phyloP scores from a whole-genome alignment of 2,888 invertebrate genomes.

The Meganola albula region DNA sequence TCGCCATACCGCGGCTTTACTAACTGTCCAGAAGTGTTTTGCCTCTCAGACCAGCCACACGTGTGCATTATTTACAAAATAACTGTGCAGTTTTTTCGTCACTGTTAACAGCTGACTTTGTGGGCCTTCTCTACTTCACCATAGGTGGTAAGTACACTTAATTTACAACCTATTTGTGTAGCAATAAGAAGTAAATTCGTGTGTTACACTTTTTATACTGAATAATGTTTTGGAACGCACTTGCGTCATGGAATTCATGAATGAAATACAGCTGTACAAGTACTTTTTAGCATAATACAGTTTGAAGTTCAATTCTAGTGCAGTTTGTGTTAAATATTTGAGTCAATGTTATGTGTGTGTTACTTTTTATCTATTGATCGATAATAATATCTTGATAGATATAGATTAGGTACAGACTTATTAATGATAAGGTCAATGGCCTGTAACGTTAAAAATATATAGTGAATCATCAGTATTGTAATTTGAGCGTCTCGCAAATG shows the following conservation, averaged over 20 bases:
- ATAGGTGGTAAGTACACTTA: slow-evolving; percentile 20
- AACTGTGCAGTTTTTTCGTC: slow-evolving; percentile 26
- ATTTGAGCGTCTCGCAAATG: slow-evolving; percentile 10
- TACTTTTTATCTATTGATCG: slow-evolving; percentile 6
- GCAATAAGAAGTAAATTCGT: slow-evolving; percentile 10
- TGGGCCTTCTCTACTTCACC: slow-evolving; percentile 27
- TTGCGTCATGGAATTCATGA: slow-evolving; percentile 30
- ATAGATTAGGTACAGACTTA: slow-evolving; percentile 2
- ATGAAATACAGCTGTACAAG: slow-evolving; percentile 21
- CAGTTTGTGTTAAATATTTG: slow-evolving; percentile 10
- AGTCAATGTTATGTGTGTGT: slow-evolving; percentile 9
- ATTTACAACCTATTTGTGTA: slow-evolving; percentile 16
- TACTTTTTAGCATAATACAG: slow-evolving; percentile 22
- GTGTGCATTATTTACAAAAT: slow-evolving; percentile 32
- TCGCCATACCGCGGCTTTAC: slow-evolving; percentile 38
- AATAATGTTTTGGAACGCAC: slow-evolving; percentile 19
- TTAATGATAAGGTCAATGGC: slow-evolving; percentile 18
- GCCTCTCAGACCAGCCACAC: slow-evolving; percentile 37
- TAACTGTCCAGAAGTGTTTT: slow-evolving; percentile 41
- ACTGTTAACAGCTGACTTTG: slow-evolving; percentile 40
- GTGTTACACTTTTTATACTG: slow-evolving; percentile 11
- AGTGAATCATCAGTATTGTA: slow-evolving; percentile 24
- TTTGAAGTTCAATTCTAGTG: slow-evolving; percentile 15
- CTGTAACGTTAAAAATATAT: slow-evolving; percentile 20
- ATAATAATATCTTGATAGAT: slow-evolving; percentile 6